Evolutionary conservation across 2,797 vertebrate species (phyloP).

Genomic region (Oreonectes daqikongensis): DNA sequence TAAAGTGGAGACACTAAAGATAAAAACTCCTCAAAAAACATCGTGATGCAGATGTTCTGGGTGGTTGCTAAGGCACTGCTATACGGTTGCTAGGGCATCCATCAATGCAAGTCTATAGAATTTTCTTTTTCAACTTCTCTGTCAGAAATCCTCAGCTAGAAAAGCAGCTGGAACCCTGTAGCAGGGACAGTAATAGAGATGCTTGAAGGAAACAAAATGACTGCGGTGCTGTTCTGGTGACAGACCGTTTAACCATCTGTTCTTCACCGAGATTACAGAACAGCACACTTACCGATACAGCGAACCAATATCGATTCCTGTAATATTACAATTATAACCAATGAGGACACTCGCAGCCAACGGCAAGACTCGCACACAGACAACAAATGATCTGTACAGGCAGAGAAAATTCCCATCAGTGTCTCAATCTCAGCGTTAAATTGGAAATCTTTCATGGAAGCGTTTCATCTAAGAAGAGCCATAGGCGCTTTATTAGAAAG

Average conservation of each 20-base stretch:
- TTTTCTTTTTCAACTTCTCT: too few species aligned
- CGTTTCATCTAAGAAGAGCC: background rate
- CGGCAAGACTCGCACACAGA: background rate
- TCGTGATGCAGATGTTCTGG: too few species aligned
- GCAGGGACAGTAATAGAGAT: too few species aligned
- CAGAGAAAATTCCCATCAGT: conserved; percentile 25
- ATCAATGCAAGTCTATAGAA: too few species aligned
- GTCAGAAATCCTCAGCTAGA: too few species aligned
- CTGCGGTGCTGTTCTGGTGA: conserved; percentile 2
- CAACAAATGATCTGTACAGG: background rate
- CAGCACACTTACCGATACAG: background rate
- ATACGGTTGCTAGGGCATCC: background rate
- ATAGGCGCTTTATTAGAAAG: conserved; percentile 14
- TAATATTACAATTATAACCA: background rate
- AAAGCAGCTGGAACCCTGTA: too few species aligned
- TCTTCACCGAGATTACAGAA: conserved; percentile 14
- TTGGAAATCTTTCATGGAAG: conserved; percentile 17
- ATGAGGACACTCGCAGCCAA: background rate
- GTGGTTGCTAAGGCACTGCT: too few species aligned
- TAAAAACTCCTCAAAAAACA: background rate
- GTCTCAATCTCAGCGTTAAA: conserved; percentile 21
- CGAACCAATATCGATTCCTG: background rate
- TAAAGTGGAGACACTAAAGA: background rate
- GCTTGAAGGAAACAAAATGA: background rate
- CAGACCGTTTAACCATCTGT: conserved; percentile 44